A percentile compares a stretch with the other conserved stretches of the same genome.
These are phyloP conservation scores for Ceraclea dissimilis DNA, from an alignment of 2,888 invertebrate genomes.

Conservation along the genomic window DNA sequence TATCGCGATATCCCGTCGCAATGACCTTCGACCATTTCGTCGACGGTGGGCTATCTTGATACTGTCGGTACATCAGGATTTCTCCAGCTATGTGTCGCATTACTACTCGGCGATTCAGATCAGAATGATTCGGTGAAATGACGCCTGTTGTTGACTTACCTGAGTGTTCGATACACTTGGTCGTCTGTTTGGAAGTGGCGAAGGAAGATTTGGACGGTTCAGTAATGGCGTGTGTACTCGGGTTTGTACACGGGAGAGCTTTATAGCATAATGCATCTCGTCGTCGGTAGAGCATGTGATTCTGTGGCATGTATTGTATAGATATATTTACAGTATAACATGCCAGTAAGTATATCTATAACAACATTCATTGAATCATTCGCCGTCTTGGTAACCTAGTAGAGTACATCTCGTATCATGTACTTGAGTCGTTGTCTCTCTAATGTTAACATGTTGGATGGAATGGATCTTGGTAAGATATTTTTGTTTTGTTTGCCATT, in stretches of 20 bases:
- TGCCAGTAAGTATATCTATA: background rate
- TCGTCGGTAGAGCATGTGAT: no score
- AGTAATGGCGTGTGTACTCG: no score
- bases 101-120: no score
- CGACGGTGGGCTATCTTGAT: background rate
- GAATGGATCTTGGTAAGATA: constrained; percentile 1
- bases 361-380: background rate
- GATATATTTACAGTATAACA: background rate
- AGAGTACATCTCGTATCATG: background rate
- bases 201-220: no score
- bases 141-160: no score
- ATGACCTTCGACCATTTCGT: background rate
- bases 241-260: no score
- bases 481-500: background rate
- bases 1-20: background rate
- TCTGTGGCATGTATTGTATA: no score
- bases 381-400: background rate
- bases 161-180: no score
- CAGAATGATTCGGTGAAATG: no score
- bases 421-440: background rate
- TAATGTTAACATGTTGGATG: background rate
- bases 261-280: no score
- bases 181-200: no score
- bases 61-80: background rate
- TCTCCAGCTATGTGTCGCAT: background rate